These are phyloP conservation scores for Machimus rusticus DNA, from an alignment of 2,888 invertebrate species.

Conservation along the genomic window DNA sequence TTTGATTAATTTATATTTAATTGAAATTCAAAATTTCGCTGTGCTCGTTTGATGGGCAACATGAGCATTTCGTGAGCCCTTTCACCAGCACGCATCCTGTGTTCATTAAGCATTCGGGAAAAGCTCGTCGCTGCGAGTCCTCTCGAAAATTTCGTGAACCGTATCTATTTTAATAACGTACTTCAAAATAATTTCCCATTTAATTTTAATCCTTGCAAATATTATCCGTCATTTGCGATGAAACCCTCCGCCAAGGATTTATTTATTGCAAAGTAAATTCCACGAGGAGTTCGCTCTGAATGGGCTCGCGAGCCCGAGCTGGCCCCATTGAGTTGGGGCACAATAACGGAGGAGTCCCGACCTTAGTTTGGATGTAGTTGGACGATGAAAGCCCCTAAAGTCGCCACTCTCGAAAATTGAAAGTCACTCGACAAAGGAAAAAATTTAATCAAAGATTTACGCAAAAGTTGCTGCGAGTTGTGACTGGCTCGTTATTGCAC, in stretches of 20 bases:
- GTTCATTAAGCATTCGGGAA: background rate
- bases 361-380: background rate
- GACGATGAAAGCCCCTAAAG: background rate
- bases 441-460: constrained; percentile 14
- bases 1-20: background rate
- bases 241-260: background rate
- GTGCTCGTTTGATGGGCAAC: background rate
- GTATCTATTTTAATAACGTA: constrained; percentile 37
- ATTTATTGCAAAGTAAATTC: background rate
- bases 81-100: background rate
- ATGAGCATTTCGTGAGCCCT: background rate
- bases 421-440: background rate
- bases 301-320: background rate
- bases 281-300: background rate
- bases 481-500: background rate
- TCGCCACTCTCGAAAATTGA: background rate
- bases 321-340: background rate
- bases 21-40: background rate
- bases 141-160: constrained; percentile 17
- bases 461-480: background rate
- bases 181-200: constrained; percentile 31
- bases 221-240: constrained; percentile 2
- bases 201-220: constrained; percentile 19
- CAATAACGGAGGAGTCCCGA: background rate
- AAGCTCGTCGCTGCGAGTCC: background rate